phyloP scores from a whole-genome alignment of 2,888 invertebrate species.

The Ennomos erosarius region DNA sequence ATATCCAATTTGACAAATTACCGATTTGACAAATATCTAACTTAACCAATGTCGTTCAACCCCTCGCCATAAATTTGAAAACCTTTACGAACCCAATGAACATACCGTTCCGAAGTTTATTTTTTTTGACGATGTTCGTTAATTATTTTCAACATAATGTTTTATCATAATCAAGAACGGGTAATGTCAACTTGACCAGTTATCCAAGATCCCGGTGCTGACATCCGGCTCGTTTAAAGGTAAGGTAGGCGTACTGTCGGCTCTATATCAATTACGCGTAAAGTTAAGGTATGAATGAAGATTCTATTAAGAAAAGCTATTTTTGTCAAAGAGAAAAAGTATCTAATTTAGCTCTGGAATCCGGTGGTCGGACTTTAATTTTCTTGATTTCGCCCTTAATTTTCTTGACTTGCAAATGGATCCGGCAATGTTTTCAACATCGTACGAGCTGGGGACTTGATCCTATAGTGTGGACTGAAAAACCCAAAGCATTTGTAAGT shows the following conservation, averaged over 20 bases:
- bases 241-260: slow-evolving; percentile 54
- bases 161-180: no score
- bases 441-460: background rate
- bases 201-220: background rate
- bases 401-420: slow-evolving; percentile 28
- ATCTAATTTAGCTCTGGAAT: slow-evolving; percentile 64
- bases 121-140: no score
- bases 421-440: slow-evolving; percentile 16
- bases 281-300: slow-evolving; percentile 64
- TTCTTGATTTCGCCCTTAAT: slow-evolving; percentile 40
- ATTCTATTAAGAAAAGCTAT: slow-evolving; percentile 76
- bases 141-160: no score
- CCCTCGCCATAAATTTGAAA: no score
- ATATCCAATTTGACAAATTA: no score
- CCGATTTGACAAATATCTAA: no score
- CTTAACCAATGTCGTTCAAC: no score
- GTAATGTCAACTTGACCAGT: slow-evolving; percentile 7
- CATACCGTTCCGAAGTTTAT: no score
- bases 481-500: slow-evolving; percentile 38
- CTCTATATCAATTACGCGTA: slow-evolving; percentile 77
- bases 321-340: slow-evolving; percentile 79
- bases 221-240: slow-evolving; percentile 22
- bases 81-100: no score
- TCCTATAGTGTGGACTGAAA: background rate
- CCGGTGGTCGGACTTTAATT: slow-evolving; percentile 72